Evolutionary conservation across 1,140 invertebrate genomes (phyloP).

Genomic region (Heliconius melpomene): DNA sequence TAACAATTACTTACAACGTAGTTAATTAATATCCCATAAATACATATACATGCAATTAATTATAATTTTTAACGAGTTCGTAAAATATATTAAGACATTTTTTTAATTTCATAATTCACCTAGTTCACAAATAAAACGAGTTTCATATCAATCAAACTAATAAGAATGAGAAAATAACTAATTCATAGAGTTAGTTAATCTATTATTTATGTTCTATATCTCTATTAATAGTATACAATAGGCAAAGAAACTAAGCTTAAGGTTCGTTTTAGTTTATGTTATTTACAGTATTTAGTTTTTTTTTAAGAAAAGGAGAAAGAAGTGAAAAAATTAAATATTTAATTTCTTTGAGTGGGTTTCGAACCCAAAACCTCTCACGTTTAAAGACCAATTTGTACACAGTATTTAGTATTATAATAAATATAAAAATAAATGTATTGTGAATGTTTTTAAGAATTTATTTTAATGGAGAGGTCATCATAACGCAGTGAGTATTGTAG

Average conservation of each 20-base stretch:
- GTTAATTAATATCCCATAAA: too few relatives aligned
- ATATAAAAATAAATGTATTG: too few relatives aligned
- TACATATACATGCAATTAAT: too few relatives aligned
- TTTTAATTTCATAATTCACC: background rate
- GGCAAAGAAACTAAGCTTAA: background rate
- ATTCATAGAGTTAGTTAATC: background rate
- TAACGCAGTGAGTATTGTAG: too few relatives aligned
- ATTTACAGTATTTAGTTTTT: background rate
- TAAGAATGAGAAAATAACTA: background rate
- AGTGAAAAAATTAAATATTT: too few relatives aligned
- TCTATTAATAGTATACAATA: background rate
- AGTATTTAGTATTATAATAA: background rate
- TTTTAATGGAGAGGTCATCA: too few relatives aligned
- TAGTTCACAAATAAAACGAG: background rate
- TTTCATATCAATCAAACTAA: conserved; percentile 10
- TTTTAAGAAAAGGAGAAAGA: too few relatives aligned
- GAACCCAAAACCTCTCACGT: too few relatives aligned
- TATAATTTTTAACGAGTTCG: background rate
- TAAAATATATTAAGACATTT: background rate
- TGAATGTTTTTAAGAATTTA: too few relatives aligned
- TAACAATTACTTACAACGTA: too few relatives aligned
- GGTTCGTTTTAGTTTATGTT: background rate
- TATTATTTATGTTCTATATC: conserved; percentile 9
- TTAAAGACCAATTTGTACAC: too few relatives aligned
- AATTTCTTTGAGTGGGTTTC: too few relatives aligned